phyloP scores from a whole-genome alignment of 2,888 invertebrate genomes.

The Drosophila vallismaia region DNA sequence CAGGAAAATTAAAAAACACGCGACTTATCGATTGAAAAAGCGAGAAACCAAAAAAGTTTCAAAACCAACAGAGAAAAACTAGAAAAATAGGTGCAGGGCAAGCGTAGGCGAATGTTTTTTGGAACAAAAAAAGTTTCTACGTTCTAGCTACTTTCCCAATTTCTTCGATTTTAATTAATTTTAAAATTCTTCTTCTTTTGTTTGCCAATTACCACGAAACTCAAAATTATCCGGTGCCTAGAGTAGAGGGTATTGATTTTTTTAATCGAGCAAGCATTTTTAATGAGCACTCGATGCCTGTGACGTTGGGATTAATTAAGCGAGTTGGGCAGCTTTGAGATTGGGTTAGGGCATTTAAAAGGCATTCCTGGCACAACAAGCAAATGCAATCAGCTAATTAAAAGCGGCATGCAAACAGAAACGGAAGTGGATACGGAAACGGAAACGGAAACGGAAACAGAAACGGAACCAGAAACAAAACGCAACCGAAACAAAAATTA shows the following conservation, averaged over 20 bases:
- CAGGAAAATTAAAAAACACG: conserved; percentile 23
- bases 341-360: not conserved
- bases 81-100: conserved; percentile 29
- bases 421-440: conserved; percentile 20
- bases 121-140: not conserved
- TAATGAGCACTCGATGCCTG: conserved; percentile 31
- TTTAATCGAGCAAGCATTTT: conserved; percentile 19
- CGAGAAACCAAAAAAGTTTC: conserved; percentile 28
- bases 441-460: too few species aligned
- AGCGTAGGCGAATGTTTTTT: conserved; percentile 21
- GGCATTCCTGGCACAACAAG: conserved; percentile 35
- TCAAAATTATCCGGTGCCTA: not conserved
- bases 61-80: conserved; percentile 21
- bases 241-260: conserved; percentile 44
- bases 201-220: conserved; percentile 21
- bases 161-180: conserved; percentile 13
- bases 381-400: conserved; percentile 70
- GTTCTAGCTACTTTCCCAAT: conserved; percentile 1
- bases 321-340: not conserved
- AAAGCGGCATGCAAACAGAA: conserved; percentile 57
- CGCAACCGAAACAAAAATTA: conserved; percentile 26
- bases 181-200: not conserved
- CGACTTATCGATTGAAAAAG: conserved; percentile 30
- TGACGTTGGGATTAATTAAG: conserved; percentile 15
- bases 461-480: conserved; percentile 8